phyloP scores from a whole-genome alignment of 2,113 vertebrate genomes.

The Microtus richardsoni region DNA sequence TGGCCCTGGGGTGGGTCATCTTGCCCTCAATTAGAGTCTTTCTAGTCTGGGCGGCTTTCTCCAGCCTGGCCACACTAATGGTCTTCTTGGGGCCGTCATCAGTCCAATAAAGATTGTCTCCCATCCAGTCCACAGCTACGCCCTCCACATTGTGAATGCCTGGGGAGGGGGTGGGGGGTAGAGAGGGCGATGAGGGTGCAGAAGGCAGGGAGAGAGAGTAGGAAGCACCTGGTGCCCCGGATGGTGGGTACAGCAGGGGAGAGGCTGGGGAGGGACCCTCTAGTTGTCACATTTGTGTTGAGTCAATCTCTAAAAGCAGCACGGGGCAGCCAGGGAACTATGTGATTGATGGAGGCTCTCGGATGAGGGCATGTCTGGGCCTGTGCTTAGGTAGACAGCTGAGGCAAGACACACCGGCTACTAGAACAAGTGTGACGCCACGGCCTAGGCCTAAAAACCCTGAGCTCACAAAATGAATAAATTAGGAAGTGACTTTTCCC shows the following conservation, averaged over 20 bases:
- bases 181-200: background rate
- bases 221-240: background rate
- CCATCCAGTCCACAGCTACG: slow-evolving; percentile 98
- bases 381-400: background rate
- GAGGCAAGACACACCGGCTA: background rate
- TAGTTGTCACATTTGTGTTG: background rate
- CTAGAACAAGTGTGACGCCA: background rate
- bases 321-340: background rate
- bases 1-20: slow-evolving; percentile 97
- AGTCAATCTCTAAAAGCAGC: background rate
- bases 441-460: slow-evolving; percentile 44
- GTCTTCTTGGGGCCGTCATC: slow-evolving; percentile 98
- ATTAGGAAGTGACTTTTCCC: slow-evolving; percentile 75
- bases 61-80: slow-evolving; percentile 96
- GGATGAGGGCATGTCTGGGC: background rate
- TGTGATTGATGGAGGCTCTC: rapidly evolving
- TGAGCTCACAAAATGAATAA: slow-evolving; percentile 70
- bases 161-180: slow-evolving; percentile 60
- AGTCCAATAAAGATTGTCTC: slow-evolving; percentile 97
- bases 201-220: background rate
- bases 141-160: slow-evolving; percentile 98
- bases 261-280: background rate
- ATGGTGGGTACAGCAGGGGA: background rate
- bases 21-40: slow-evolving; percentile 97
- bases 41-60: slow-evolving; percentile 95